These are phyloP conservation scores for Rhingia rostrata DNA, from an alignment of 2,888 invertebrate genomes.

Conservation along the genomic window DNA sequence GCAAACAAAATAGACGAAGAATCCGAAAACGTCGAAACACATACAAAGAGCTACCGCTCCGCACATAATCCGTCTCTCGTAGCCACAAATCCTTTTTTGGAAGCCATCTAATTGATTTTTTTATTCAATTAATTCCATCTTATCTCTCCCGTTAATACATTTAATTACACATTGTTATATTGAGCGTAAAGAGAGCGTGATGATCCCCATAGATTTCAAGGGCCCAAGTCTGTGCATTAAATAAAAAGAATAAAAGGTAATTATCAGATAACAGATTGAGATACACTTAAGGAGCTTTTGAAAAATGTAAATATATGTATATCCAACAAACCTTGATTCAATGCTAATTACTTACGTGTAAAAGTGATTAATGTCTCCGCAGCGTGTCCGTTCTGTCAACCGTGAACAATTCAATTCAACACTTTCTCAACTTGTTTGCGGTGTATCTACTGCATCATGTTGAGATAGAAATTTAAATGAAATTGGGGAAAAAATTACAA, in stretches of 20 bases:
- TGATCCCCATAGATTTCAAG: constrained; percentile 26
- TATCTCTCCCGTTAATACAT: constrained; percentile 33
- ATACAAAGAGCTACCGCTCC: background rate
- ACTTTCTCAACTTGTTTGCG: constrained; percentile 4
- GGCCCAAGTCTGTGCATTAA: constrained; percentile 8
- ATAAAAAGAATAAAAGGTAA: background rate
- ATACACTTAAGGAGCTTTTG: background rate
- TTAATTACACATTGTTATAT: constrained; percentile 40
- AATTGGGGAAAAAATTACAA: constrained; percentile 25
- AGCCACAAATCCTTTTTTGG: constrained; percentile 55
- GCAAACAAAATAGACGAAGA: background rate
- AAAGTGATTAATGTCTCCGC: constrained; percentile 49
- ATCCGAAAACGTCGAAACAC: background rate
- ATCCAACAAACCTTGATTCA: constrained; percentile 44
- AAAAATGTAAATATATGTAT: background rate
- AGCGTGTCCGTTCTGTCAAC: constrained; percentile 32
- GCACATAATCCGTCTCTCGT: constrained; percentile 26
- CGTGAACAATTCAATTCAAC: constrained; percentile 60
- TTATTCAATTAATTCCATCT: constrained; percentile 59
- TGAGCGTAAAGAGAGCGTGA: constrained; percentile 15
- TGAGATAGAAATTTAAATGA: constrained; percentile 21
- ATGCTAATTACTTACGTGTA: constrained; percentile 55
- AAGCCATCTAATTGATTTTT: constrained; percentile 64
- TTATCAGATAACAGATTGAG: constrained; percentile 2
- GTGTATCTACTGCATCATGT: constrained; percentile 1